A percentile compares a stretch with the other conserved stretches of the same genome.
These are phyloP conservation scores for Brienomyrus longianalis DNA, from an alignment of 2,113 vertebrate genomes.

Conservation along the genomic window DNA sequence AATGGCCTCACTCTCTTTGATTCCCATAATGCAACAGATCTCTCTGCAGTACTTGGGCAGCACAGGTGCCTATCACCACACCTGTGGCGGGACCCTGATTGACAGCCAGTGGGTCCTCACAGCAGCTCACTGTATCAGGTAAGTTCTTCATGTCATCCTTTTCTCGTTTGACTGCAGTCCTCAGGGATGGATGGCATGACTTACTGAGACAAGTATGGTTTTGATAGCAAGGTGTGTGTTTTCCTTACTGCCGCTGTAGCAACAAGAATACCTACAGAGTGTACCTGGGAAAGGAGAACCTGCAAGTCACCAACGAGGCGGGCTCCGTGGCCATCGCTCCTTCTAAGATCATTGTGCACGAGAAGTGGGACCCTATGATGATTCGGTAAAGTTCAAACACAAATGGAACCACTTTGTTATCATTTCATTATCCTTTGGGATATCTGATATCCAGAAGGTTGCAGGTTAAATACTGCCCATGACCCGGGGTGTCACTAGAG, in stretches of 20 bases:
- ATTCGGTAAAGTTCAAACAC: constrained; percentile 48
- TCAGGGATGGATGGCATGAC: neutral
- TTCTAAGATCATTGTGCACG: constrained; percentile 60
- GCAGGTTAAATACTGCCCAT: neutral
- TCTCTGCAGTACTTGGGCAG: constrained; percentile 72
- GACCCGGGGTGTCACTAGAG: neutral
- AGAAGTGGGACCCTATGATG: constrained; percentile 62
- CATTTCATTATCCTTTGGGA: neutral
- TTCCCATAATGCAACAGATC: constrained; percentile 46
- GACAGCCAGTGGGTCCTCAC: constrained; percentile 68
- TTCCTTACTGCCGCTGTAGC: constrained; percentile 36
- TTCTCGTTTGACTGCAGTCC: neutral
- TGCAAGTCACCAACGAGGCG: constrained; percentile 43
- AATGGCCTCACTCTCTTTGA: neutral
- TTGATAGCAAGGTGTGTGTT: neutral
- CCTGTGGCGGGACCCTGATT: constrained; percentile 75
- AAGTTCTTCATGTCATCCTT: constrained; percentile 1
- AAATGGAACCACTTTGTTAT: neutral
- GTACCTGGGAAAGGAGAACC: constrained; percentile 69
- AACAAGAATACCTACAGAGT: constrained; percentile 64
- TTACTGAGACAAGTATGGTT: neutral
- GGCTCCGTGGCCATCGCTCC: constrained; percentile 59
- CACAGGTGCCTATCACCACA: constrained; percentile 58
- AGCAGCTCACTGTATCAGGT: constrained; percentile 83
- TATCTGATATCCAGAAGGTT: neutral